Percentiles rank a stretch among this genome's conserved stretches.
Conservation (phyloP, 2,113 vertebrate genomes). For the Cyphomyrus discorhynchus region DNA sequence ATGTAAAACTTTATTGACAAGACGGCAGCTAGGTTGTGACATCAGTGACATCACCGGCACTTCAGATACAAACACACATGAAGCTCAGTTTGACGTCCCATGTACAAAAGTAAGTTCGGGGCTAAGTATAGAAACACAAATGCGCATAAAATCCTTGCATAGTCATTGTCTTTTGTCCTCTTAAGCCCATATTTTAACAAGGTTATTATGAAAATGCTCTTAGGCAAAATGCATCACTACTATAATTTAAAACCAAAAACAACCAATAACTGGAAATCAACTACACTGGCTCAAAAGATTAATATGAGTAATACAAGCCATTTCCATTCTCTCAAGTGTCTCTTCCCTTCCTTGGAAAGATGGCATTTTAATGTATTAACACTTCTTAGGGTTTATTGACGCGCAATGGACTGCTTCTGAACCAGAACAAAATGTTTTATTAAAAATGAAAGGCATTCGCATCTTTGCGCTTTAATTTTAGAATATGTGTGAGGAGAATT, state of each 20-base stretch:
- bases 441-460: conserved; percentile 25
- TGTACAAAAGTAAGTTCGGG: neutral
- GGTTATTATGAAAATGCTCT: neutral
- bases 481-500: conserved; percentile 17
- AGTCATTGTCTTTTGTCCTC: neutral
- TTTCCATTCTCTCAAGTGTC: conserved; percentile 31
- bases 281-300: neutral
- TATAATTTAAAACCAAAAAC: conserved; percentile 12
- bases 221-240: conserved; percentile 6
- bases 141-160: neutral
- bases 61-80: neutral
- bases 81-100: neutral
- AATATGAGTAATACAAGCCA: conserved; percentile 29
- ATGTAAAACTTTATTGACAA: neutral
- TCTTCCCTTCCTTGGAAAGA: conserved; percentile 25
- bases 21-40: neutral
- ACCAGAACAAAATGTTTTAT: conserved; percentile 22
- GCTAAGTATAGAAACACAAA: neutral
- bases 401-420: conserved; percentile 13
- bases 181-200: conserved; percentile 5
- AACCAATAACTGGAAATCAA: conserved; percentile 2
- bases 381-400: conserved; percentile 23
- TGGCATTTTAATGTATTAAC: conserved; percentile 20
- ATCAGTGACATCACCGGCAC: neutral
- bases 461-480: conserved; percentile 21